A percentile compares a stretch with the other conserved stretches of the same genome.
Conservation (phyloP, 1,140 invertebrate species). For the Tetranychus urticae region DNA sequence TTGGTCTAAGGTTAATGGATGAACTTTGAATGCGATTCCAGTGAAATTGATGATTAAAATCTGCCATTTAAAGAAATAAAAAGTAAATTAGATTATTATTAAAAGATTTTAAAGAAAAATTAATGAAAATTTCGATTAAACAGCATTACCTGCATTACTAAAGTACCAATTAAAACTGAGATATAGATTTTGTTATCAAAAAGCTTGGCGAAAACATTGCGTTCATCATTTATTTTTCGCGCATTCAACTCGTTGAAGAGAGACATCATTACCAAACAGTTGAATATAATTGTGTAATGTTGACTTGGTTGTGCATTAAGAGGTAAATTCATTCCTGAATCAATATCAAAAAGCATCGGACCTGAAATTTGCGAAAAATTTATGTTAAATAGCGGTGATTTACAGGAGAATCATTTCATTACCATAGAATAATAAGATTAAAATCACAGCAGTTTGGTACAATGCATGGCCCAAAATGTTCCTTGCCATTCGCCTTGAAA, state of each 20-base stretch:
- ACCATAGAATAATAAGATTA: conserved; percentile 78
- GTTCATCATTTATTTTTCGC: conserved; percentile 94
- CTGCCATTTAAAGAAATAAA: conserved; percentile 25
- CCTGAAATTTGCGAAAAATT: conserved; percentile 27
- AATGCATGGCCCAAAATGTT: conserved; percentile 93
- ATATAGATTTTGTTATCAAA: conserved; percentile 97
- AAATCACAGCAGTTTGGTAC: conserved; percentile 88
- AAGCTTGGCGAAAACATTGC: conserved; percentile 89
- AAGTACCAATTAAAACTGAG: conserved; percentile 84
- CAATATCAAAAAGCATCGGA: conserved; percentile 70
- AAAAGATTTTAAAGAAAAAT: too few relatives aligned
- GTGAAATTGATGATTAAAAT: conserved; percentile 90
- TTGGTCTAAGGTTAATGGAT: conserved; percentile 54
- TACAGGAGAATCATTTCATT: conserved; percentile 2
- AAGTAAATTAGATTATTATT: neutral
- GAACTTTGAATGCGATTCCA: conserved; percentile 63
- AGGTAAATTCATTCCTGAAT: conserved; percentile 29
- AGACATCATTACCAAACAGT: conserved; percentile 99
- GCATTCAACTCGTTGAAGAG: conserved; percentile 99
- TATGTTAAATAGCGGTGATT: neutral
- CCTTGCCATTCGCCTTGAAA: conserved; percentile 97
- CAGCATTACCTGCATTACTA: conserved; percentile 55
- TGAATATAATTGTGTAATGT: conserved; percentile 98
- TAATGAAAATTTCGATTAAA: neutral
- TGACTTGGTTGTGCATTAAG: conserved; percentile 53